phyloP scores from a whole-genome alignment of 2,888 invertebrate species.

The Galerucella calmariensis region DNA sequence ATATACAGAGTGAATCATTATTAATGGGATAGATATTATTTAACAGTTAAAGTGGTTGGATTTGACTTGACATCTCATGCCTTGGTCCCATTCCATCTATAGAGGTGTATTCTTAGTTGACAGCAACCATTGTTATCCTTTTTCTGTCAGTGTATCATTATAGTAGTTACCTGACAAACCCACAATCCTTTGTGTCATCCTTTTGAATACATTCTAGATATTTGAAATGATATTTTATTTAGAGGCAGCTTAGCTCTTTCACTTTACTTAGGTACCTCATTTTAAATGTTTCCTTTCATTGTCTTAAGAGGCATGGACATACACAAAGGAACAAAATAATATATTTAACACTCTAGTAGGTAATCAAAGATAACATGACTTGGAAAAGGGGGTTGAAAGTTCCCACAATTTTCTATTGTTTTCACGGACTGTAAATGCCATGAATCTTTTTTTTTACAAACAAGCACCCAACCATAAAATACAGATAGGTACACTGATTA shows the following conservation, averaged over 20 bases:
- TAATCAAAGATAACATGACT: conserved; percentile 26
- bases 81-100: too few species aligned
- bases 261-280: not conserved
- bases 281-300: not conserved
- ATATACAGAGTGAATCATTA: too few species aligned
- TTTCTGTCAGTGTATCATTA: too few species aligned
- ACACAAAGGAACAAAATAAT: not conserved
- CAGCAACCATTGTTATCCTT: too few species aligned
- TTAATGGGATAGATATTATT: too few species aligned
- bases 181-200: too few species aligned
- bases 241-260: not conserved
- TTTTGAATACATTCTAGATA: too few species aligned
- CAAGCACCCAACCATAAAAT: conserved; percentile 17
- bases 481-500: not conserved
- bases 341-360: not conserved
- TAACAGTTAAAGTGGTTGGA: too few species aligned
- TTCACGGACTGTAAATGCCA: conserved; percentile 13
- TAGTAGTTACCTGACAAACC: too few species aligned
- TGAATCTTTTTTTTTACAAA: conserved; percentile 24
- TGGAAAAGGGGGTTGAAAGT: conserved; percentile 29
- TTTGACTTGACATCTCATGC: too few species aligned
- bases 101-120: too few species aligned
- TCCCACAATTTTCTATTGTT: conserved; percentile 41
- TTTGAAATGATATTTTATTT: too few species aligned
- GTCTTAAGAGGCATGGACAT: not conserved